Conservation (phyloP, 2,113 vertebrate species). For the Petrocephalus microphthalmus region DNA sequence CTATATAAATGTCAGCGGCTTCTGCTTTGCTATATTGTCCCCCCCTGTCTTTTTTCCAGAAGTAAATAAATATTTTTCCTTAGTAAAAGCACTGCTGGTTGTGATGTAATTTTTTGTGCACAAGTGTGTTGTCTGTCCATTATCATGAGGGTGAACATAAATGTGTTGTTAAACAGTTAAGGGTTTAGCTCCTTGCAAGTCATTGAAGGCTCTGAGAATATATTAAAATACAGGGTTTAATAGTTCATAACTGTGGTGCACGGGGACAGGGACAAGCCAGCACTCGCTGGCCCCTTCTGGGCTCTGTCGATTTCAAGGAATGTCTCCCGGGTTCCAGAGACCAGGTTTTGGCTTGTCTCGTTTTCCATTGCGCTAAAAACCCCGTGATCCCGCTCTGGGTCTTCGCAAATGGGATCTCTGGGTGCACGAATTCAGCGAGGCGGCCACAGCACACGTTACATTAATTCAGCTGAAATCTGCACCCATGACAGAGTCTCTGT, state of each 20-base stretch:
- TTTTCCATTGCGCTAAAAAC: background rate
- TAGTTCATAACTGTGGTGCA: background rate
- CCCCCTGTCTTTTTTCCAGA: constrained; percentile 15
- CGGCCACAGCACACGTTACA: background rate
- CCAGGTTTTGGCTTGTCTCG: constrained; percentile 4
- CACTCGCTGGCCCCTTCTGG: background rate
- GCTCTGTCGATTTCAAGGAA: background rate
- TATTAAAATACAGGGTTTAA: background rate
- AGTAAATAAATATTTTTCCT: constrained; percentile 31
- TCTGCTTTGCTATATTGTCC: background rate
- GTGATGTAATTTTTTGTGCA: background rate
- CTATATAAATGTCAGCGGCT: background rate
- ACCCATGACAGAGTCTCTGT: constrained; percentile 1
- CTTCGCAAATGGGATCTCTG: background rate
- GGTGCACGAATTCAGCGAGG: too few species aligned
- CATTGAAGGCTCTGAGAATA: background rate
- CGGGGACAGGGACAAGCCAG: background rate
- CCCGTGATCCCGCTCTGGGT: background rate
- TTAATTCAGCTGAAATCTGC: background rate
- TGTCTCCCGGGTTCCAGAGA: background rate
- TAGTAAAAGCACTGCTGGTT: constrained; percentile 19
- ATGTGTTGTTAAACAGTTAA: background rate
- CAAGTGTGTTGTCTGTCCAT: background rate
- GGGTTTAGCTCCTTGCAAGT: background rate
- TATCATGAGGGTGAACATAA: background rate